Base-by-base conservation (phyloP, 30 jellyfish, hydroid and myxozoan species). In the Catostylus mosaicus region DNA sequence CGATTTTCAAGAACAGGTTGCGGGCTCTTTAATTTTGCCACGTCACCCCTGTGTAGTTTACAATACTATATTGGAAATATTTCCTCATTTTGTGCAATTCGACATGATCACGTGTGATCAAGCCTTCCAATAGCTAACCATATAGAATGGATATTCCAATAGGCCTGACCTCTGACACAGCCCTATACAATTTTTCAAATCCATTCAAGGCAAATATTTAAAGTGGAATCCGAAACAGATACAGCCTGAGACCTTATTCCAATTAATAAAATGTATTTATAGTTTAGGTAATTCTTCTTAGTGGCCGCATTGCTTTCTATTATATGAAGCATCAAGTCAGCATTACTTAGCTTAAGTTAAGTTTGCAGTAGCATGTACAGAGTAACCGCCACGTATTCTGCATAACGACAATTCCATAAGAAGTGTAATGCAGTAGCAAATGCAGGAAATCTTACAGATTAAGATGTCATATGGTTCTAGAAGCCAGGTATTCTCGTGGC, bases 161-260 rank as follows among this genome's bases (percentile, higher is more conserved):
- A 36, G 35, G 31, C 30, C 12, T 56, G 73, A 56, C 86, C 66
- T 50, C 54, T 29, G 2, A 59, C 37, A 50, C 34, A 54, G 20
- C 34, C 59, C 70, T 4, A 47, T 26, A 64, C 63, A 75, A 52
- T 46, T 50, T 23, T 33, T 36, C 22, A 47, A 32, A 75, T 52
- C 86, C 86, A n/a, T 69, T 8, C 46, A 16, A 9, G 45, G 18
- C 78, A 72, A 76, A 59, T 38, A 76, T 76, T 76, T 57, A 76
- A 68, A 31, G 45, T 76, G 78, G 77, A 43, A 54, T 76, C 72
- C 61, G 78, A 38, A 56, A 76, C 88, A 76, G 88, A 76, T 76
- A 59, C 60, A 57, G 57, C 57, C 56, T 76, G 38, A 76, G 64
- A 62, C 76, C 59, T 40, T 34, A 54, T 40, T 76, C 78, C 88